These are phyloP conservation scores for Malaclemys terrapin DNA, from an alignment of 2,113 vertebrate genomes.

Conservation along the genomic window DNA sequence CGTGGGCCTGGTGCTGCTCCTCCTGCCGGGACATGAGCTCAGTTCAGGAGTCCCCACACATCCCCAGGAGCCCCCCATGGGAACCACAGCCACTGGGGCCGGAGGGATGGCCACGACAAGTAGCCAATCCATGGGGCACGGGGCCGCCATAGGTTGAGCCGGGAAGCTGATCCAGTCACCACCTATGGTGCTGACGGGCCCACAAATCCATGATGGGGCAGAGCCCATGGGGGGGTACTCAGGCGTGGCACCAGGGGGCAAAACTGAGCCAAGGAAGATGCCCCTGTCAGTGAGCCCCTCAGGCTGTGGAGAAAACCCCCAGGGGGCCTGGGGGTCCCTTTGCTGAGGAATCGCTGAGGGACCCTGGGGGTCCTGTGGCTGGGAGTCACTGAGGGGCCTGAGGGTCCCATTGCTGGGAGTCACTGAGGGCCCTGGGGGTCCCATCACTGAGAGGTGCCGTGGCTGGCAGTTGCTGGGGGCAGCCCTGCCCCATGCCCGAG, in stretches of 20 bases:
- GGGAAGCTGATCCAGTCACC: not conserved
- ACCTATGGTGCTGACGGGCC: not conserved
- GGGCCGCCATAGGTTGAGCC: not conserved
- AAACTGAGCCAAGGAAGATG: too few relatives aligned
- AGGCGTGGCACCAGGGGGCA: not conserved
- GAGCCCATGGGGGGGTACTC: not conserved
- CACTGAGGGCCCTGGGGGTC: too few relatives aligned
- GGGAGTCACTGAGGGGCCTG: too few relatives aligned
- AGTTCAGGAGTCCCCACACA: not conserved
- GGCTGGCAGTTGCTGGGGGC: not conserved
- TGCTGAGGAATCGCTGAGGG: too few relatives aligned
- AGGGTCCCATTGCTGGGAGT: too few relatives aligned
- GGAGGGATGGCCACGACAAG: not conserved
- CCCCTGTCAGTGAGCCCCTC: too few relatives aligned
- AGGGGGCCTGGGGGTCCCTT: not conserved
- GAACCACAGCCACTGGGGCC: not conserved
- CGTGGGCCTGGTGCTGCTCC: conserved; percentile 86
- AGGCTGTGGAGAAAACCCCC: too few relatives aligned
- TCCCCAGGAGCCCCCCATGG: not conserved
- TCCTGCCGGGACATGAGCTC: conserved; percentile 77
- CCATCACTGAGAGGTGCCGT: not conserved
- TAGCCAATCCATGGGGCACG: not conserved
- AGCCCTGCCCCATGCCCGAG: not conserved
- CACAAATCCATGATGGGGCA: not conserved
- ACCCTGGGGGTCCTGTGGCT: too few relatives aligned